These are phyloP conservation scores for Acipenser transmontanus DNA, from an alignment of 2,797 vertebrate species.

Conservation along the genomic window DNA sequence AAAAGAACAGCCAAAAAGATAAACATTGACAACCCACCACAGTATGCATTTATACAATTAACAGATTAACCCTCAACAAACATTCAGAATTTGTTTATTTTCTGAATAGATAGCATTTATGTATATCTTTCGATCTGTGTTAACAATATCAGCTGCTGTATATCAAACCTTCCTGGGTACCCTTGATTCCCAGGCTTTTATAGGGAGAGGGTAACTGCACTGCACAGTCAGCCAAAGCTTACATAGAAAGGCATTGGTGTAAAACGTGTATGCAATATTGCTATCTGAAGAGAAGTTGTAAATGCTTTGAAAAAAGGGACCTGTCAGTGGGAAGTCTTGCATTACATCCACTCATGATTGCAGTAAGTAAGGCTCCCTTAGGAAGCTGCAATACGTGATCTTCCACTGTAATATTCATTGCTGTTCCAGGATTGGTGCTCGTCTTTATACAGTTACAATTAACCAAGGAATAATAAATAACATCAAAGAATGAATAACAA, in stretches of 20 bases:
- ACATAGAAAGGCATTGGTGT: background rate
- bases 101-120: too few species aligned
- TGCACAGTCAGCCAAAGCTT: background rate
- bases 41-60: too few species aligned
- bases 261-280: background rate
- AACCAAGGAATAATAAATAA: too few species aligned
- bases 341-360: background rate
- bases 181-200: background rate
- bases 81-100: too few species aligned
- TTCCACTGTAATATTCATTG: background rate
- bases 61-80: too few species aligned
- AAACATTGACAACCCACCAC: too few species aligned
- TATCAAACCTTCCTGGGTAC: background rate
- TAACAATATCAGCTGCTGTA: background rate
- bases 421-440: background rate
- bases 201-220: background rate
- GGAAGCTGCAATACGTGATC: background rate
- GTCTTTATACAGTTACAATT: too few species aligned
- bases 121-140: background rate
- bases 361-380: background rate
- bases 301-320: background rate
- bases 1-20: too few species aligned
- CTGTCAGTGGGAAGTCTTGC: background rate
- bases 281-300: conserved; percentile 1
- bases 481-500: too few species aligned